Base-by-base conservation (phyloP, 1,140 invertebrate genomes). In the Cydia strobilella region DNA sequence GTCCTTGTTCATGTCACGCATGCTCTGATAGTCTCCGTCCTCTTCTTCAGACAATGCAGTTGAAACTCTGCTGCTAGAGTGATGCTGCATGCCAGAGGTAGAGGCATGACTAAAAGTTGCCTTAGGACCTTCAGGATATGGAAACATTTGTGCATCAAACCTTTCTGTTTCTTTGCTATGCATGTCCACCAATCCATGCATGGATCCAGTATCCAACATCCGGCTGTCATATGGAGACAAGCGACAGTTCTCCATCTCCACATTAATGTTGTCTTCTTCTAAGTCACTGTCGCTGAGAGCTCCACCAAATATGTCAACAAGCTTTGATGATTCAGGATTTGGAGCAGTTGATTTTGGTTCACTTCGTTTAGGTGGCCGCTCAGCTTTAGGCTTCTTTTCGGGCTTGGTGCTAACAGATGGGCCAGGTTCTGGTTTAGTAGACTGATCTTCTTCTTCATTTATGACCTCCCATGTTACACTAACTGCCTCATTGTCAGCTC, bases 391-490 rank as follows among this genome's bases (percentile, higher is more conserved):
- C 76, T 90, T 91, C 72, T 89, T 89, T 42, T 66, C 76, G 12
- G 62, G 12, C 31, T 76, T 78, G 9, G 4, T 15, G 48, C 20
- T 72, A 13, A 25, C 27, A 85, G 73, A 92, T 88, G 51, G 85
- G 85, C 74, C 88, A 86, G 74, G 78, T 82, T 90, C 95, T 94
- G 94, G 89, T 84, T 94, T 94, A 0, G 87, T 84, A 18, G 86
- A 83, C 65, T 94, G 94, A 75, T 97, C 97, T 81, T 97, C 96
- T 86, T 99, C 97, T 87, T 99, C 98, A 80, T 96, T 97, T 42
- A 99, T 96, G 0, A 99, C 96, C 90, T 99, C 98, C 96, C 97
- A 99, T 74, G 96, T 96, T 1, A 99, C 97, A 83, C 95, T 95
- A 2, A 97, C 96, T 10, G 98, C 98, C 87, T 99, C 98, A 88